phyloP scores from a whole-genome alignment of 2,888 invertebrate genomes.

The Morinoia aosen region DNA sequence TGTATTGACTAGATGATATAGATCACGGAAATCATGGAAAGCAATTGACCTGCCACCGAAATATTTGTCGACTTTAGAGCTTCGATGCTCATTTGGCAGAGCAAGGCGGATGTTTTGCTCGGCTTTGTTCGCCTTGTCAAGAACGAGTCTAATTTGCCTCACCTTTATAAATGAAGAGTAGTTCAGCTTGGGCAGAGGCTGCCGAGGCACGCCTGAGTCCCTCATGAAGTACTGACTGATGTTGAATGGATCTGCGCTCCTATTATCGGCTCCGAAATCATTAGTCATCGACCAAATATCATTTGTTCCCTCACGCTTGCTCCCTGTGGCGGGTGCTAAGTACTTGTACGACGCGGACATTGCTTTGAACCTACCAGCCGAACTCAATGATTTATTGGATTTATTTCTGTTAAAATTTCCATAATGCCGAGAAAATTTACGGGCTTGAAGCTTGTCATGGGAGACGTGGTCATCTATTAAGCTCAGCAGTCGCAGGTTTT shows the following conservation, averaged over 20 bases:
- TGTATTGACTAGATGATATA: not conserved
- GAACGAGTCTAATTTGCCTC: not conserved
- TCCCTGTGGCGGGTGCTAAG: not conserved
- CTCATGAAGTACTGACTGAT: not conserved
- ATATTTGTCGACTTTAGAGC: not conserved
- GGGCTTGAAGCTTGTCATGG: not conserved
- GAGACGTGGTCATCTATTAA: not conserved
- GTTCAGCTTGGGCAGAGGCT: not conserved
- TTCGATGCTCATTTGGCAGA: not conserved
- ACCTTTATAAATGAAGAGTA: not conserved
- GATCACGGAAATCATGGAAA: not conserved
- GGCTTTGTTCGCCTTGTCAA: not conserved
- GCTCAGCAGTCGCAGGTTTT: not conserved
- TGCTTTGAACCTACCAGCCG: not conserved
- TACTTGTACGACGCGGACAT: not conserved
- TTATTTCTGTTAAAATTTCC: not conserved
- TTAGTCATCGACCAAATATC: not conserved
- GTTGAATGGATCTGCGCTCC: not conserved
- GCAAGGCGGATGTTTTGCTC: not conserved
- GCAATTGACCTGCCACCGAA: not conserved
- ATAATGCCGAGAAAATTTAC: not conserved
- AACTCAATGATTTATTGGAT: not conserved
- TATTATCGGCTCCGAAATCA: not conserved
- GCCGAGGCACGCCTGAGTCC: not conserved
- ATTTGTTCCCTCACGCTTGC: not conserved